Percentiles rank a stretch among this genome's conserved stretches.
phyloP scores from a whole-genome alignment of 2,888 invertebrate species.

The Crocallis elinguaria region DNA sequence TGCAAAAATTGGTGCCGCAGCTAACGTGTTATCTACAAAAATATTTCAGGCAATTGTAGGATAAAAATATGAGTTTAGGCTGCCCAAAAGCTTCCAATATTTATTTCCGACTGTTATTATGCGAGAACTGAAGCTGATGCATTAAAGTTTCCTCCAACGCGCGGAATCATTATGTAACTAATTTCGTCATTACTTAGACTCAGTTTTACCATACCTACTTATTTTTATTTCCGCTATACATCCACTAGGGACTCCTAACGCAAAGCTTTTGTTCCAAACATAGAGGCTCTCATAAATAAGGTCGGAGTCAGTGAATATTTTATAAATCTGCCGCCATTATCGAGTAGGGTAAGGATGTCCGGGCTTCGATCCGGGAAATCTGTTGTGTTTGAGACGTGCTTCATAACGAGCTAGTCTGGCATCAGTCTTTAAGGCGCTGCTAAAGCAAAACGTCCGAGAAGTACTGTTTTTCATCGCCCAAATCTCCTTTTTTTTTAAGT shows the following conservation, averaged over 20 bases:
- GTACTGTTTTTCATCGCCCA: too few species aligned
- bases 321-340: slow-evolving; percentile 71
- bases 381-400: slow-evolving; percentile 46
- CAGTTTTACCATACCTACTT: slow-evolving; percentile 31
- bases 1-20: too few species aligned
- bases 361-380: slow-evolving; percentile 64
- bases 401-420: slow-evolving; percentile 34
- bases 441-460: too few species aligned
- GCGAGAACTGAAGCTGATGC: too few species aligned
- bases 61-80: too few species aligned
- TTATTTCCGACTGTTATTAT: too few species aligned
- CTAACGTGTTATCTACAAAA: too few species aligned
- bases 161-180: too few species aligned
- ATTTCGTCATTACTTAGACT: background rate
- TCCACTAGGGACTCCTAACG: slow-evolving; percentile 42
- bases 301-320: slow-evolving; percentile 71
- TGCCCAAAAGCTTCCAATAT: too few species aligned
- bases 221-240: slow-evolving; percentile 47
- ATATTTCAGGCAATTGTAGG: too few species aligned
- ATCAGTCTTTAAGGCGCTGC: background rate
- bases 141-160: too few species aligned
- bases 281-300: slow-evolving; percentile 68
- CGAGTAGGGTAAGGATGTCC: slow-evolving; percentile 69
- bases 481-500: too few species aligned
- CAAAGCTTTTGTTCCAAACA: slow-evolving; percentile 60